Evolutionary conservation across 2,888 invertebrate genomes (phyloP), one percentile per base, ranked within the genome.

Genomic region (Dinocampus coccinellae): DNA sequence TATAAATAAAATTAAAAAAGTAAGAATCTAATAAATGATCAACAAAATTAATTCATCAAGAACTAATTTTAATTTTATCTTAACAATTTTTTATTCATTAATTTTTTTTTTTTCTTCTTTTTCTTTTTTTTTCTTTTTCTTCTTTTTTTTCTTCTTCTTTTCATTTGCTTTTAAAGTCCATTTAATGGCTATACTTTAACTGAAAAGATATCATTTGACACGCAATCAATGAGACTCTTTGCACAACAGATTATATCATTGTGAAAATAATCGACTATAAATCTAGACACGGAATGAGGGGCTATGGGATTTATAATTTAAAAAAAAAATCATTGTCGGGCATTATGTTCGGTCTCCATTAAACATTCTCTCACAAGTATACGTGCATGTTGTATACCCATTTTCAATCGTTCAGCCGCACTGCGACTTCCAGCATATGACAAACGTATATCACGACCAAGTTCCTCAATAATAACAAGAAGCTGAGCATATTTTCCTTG

Each of bases 381-480:
- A 58, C 87, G 79, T 20, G 87, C 87, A 55, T 87, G 87, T 69
- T 87, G 87, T 42, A 87, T 87, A 63, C 87, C 87, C 83, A 86
- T 85, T 74, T 87, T 87, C 24, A 87, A 79, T 9, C 87, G 82
- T 60, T 87, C 87, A 1, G 87, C 87, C 13, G 87, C 87, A 66
- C 87, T 87, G 16, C 87, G 85, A 69, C 87, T 87, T 2, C 87
- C 87, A 2, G 87, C 87, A 55, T 87, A 87, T 3, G 87, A 87
- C 22, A 87, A 77, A 73, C 87, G 87, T 75, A 87, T 87, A 63
- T 89, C 89, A 73, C 88, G 82, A 6, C 88, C 88, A 52, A 89
- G 86, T 80, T 89, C 89, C 75, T 89, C 89, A 67, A 89, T 89
- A 39, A 89, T 88, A 20, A 86, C 84, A 73, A 89, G 75, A 60